Percentiles rank a stretch among this genome's conserved stretches.
phyloP scores from a whole-genome alignment of 2,797 vertebrate genomes.

The Apogon talboti region DNA sequence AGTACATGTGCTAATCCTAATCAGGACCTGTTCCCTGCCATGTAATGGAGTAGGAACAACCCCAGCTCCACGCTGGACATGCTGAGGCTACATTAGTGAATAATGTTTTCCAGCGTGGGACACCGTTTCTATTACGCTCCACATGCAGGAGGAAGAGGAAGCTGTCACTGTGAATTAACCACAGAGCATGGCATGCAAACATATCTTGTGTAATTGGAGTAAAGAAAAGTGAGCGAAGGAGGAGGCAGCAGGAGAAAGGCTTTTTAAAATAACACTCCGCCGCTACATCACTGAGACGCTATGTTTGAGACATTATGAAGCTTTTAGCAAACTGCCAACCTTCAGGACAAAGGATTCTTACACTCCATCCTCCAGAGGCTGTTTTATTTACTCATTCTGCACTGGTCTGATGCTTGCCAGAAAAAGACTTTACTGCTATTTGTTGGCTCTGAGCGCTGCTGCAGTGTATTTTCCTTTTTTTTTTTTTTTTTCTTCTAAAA shows the following conservation, averaged over 20 bases:
- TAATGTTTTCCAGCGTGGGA: conserved; percentile 84
- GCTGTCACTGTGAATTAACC: conserved; percentile 89
- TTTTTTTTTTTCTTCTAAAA: conserved; percentile 23
- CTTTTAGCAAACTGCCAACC: conserved; percentile 87
- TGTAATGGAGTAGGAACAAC: conserved; percentile 84
- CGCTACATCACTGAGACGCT: conserved; percentile 68
- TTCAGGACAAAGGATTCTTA: conserved; percentile 81
- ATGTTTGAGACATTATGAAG: conserved; percentile 86
- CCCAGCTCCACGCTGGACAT: conserved; percentile 75
- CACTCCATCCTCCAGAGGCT: conserved; percentile 75
- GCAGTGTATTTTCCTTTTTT: conserved; percentile 80
- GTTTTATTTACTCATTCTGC: conserved; percentile 73
- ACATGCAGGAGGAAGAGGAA: conserved; percentile 85
- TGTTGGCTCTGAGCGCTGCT: conserved; percentile 83
- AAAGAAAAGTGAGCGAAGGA: conserved; percentile 51
- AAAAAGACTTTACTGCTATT: conserved; percentile 85
- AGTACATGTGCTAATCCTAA: conserved; percentile 85
- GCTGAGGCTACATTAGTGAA: conserved; percentile 83
- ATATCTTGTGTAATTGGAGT: conserved; percentile 82
- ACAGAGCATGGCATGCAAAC: conserved; percentile 73
- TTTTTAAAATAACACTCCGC: conserved; percentile 83
- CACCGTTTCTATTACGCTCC: conserved; percentile 86
- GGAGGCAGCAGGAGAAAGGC: conserved; percentile 46
- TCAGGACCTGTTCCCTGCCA: conserved; percentile 86
- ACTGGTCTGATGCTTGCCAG: conserved; percentile 44